Evolutionary conservation across 2,113 vertebrate species (phyloP).

Genomic region (Bettongia penicillata): DNA sequence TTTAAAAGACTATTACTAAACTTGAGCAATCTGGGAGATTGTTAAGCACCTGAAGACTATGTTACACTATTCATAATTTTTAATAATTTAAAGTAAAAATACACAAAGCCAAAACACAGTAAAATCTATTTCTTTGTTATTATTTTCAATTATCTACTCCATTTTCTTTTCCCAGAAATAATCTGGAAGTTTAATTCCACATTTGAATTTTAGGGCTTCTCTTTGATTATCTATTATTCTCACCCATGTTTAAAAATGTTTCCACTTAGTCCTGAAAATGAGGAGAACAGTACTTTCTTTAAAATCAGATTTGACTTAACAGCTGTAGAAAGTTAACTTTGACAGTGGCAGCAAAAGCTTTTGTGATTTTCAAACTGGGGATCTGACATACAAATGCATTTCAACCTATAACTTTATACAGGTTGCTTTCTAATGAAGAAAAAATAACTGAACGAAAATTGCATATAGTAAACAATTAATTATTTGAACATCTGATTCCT

Average conservation of each 20-base stretch:
- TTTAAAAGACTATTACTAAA: conserved; percentile 5
- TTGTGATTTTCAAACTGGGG: not conserved
- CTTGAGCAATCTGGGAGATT: conserved; percentile 16
- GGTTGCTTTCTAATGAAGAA: conserved; percentile 5
- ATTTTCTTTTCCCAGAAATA: not conserved
- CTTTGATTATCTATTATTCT: not conserved
- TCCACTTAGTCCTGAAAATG: not conserved
- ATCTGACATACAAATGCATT: conserved; percentile 30
- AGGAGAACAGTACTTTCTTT: not conserved
- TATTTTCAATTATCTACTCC: not conserved
- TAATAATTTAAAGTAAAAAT: conserved; percentile 16
- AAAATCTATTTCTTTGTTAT: not conserved
- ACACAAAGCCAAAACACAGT: conserved; percentile 6
- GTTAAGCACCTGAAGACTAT: conserved; percentile 45
- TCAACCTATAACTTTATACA: conserved; percentile 35
- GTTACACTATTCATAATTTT: conserved; percentile 9
- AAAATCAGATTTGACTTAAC: conserved; percentile 4
- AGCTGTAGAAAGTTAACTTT: conserved; percentile 11
- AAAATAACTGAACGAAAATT: not conserved
- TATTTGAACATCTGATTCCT: not conserved
- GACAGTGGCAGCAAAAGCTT: not conserved
- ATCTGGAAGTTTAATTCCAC: conserved; percentile 33
- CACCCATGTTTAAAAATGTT: not conserved
- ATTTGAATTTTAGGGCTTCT: conserved; percentile 17
- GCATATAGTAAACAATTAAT: conserved; percentile 1